phyloP scores from a whole-genome alignment of 2,888 invertebrate genomes.

The Cynaeus angustus region DNA sequence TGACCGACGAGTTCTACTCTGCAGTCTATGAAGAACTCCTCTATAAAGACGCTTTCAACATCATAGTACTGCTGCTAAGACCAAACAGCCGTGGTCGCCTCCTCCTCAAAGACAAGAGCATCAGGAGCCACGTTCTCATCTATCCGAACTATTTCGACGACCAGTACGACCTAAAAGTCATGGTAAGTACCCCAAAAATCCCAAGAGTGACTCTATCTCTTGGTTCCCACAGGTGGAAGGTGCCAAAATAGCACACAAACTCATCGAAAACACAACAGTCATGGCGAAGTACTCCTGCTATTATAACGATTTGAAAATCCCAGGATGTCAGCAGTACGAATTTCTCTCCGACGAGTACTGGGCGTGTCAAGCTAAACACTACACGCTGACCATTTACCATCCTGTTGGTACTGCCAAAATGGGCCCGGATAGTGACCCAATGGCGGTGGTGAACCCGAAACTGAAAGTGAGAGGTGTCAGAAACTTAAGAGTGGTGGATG shows the following conservation, averaged over 20 bases:
- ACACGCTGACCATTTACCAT: conserved; percentile 87
- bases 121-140: conserved; percentile 85
- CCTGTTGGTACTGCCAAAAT: conserved; percentile 89
- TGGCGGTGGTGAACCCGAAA: conserved; percentile 82
- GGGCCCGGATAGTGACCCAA: conserved; percentile 77
- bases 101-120: conserved; percentile 79
- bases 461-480: conserved; percentile 79
- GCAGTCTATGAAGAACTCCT: conserved; percentile 81
- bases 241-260: conserved; percentile 78
- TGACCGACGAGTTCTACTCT: conserved; percentile 74
- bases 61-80: conserved; percentile 81
- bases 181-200: conserved; percentile 74
- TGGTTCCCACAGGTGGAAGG: conserved; percentile 88
- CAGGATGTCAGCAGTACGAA: conserved; percentile 78
- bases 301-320: conserved; percentile 78
- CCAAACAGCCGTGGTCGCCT: conserved; percentile 83
- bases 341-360: conserved; percentile 84
- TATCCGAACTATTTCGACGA: conserved; percentile 90
- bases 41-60: conserved; percentile 71
- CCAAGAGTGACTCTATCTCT: conserved; percentile 41
- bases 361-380: conserved; percentile 83
- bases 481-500: conserved; percentile 84
- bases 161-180: conserved; percentile 80
- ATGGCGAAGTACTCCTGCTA: conserved; percentile 77
- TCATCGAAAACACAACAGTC: conserved; percentile 76